Conservation (phyloP, 2,113 vertebrate species). For the Mirza zaza region DNA sequence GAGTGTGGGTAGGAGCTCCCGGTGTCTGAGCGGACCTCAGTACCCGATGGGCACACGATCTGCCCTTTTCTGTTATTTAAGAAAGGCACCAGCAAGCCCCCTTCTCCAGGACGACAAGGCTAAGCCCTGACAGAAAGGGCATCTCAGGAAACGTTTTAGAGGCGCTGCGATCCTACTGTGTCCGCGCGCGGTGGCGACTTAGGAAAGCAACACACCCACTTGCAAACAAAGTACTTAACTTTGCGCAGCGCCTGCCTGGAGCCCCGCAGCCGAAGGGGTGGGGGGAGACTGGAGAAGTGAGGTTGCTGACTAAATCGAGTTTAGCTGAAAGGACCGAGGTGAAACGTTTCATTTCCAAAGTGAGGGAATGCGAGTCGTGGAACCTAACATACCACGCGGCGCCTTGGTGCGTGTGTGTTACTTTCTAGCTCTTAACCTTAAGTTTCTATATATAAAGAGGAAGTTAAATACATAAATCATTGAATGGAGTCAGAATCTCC, state of each 20-base stretch:
- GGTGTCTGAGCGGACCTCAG: conserved; percentile 66
- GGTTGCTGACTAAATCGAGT: not conserved
- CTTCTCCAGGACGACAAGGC: conserved; percentile 64
- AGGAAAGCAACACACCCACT: not conserved
- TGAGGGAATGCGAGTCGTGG: not conserved
- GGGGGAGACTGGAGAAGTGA: not conserved
- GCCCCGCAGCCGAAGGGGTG: not conserved
- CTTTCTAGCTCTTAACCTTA: conserved; percentile 58
- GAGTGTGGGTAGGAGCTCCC: conserved; percentile 78
- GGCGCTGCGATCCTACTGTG: conserved; percentile 23
- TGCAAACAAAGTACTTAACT: conserved; percentile 19
- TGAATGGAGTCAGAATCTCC: conserved; percentile 56
- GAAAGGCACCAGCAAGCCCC: conserved; percentile 65
- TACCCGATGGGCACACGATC: conserved; percentile 73
- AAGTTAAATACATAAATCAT: not conserved
- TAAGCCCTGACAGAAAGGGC: conserved; percentile 49
- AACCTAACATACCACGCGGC: not conserved
- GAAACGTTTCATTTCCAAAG: conserved; percentile 50
- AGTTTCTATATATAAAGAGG: conserved; percentile 26
- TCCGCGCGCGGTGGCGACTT: not conserved
- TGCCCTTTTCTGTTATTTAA: conserved; percentile 81
- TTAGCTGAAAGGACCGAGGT: conserved; percentile 12
- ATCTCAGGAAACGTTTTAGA: conserved; percentile 61
- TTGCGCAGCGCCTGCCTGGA: not conserved
- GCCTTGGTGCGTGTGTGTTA: not conserved